A percentile compares a stretch with the other conserved stretches of the same genome.
Conservation (phyloP, 2,113 vertebrate species). For the Porphyrio hochstetteri region DNA sequence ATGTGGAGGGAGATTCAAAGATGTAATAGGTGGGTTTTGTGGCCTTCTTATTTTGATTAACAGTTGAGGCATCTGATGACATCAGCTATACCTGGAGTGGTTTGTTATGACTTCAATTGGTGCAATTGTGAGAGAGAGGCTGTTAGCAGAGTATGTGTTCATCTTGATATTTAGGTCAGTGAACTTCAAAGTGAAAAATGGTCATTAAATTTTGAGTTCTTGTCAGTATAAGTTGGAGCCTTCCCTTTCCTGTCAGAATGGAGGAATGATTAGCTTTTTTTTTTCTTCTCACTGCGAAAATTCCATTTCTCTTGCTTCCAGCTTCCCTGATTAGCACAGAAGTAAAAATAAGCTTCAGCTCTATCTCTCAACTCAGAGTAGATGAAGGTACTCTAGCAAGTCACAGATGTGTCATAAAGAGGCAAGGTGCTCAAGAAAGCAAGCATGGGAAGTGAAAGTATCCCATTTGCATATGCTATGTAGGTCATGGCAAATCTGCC, state of each 20-base stretch:
- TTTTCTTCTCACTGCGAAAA: not conserved
- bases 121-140: not conserved
- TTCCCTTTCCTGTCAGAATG: constrained; percentile 1
- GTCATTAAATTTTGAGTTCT: constrained; percentile 29
- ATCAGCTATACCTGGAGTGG: not conserved
- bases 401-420: not conserved
- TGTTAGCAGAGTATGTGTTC: not conserved
- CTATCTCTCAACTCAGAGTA: not conserved
- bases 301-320: not conserved
- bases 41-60: not conserved
- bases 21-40: not conserved
- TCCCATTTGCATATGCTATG: not conserved
- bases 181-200: constrained; percentile 9
- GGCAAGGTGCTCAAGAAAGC: not conserved
- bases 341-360: not conserved
- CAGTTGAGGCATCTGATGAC: not conserved
- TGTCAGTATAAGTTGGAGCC: not conserved
- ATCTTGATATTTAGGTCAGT: constrained; percentile 6
- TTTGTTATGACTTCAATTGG: not conserved
- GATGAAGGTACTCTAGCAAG: not conserved
- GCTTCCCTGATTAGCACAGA: not conserved
- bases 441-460: not conserved
- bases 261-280: not conserved
- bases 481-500: not conserved
- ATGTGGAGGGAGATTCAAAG: not conserved